phyloP scores from a whole-genome alignment of 2,113 vertebrate genomes.

The Rhea americana region DNA sequence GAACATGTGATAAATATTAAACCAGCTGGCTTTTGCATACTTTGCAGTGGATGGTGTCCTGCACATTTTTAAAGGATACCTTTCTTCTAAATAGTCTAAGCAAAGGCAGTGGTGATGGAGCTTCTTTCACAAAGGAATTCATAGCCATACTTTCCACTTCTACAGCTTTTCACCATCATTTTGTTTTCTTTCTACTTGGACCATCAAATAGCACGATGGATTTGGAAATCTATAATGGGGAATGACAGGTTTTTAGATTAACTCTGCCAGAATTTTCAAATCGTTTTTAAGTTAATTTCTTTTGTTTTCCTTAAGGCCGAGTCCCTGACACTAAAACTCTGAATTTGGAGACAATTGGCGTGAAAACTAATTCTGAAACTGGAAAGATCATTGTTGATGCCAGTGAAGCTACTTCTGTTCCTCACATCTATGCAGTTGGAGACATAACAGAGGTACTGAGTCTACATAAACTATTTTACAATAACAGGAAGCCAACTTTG shows the following conservation, averaged over 20 bases:
- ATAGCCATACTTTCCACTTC: neutral
- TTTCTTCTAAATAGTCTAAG: neutral
- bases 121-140: neutral
- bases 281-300: neutral
- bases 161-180: neutral
- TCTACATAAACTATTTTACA: slow-evolving; percentile 58
- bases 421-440: slow-evolving; percentile 90
- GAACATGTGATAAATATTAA: neutral
- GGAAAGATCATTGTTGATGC: slow-evolving; percentile 87
- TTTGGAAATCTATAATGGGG: neutral
- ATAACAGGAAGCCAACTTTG: slow-evolving; percentile 67
- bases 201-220: neutral
- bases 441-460: slow-evolving; percentile 87
- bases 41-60: neutral
- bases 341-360: slow-evolving; percentile 81
- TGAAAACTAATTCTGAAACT: slow-evolving; percentile 78
- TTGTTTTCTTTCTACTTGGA: neutral
- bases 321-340: slow-evolving; percentile 82
- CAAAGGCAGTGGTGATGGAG: neutral
- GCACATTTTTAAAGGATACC: neutral
- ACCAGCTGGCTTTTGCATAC: fast-evolving
- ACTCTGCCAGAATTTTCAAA: neutral
- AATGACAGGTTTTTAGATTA: neutral
- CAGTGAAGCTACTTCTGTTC: slow-evolving; percentile 85
- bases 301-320: slow-evolving; percentile 78